Base-by-base conservation (phyloP, 2,797 vertebrate species). In the Pseudopleuronectes americanus region DNA sequence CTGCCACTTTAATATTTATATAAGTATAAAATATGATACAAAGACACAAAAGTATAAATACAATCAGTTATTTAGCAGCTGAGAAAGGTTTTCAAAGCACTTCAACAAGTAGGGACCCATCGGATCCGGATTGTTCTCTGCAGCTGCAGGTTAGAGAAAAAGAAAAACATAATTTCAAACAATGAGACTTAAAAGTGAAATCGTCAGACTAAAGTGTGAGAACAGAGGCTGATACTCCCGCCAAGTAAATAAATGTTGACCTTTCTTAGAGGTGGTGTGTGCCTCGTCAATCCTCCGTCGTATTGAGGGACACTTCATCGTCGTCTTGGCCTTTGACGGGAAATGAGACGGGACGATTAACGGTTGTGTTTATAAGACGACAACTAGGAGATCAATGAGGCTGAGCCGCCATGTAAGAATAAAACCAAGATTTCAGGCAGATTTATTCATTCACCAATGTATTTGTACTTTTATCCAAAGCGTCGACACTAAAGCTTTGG, bases 271-370 rank as follows among this genome's bases (percentile, higher is more conserved):
- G 68, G 73, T 79, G 57, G 79, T 76, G 68, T 94, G 95, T 0
- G 96, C 96, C 72, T 96, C 95, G 64, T 98, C 95, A 76, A 99
- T 91, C 93, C 90, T 96, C 88, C 96, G 86, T 84, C 94, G 95
- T 87, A 99, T 89, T 26, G 94, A 95, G 53, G 96, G 95, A 87
- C 94, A 96, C 92, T 97, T 99, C 91, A 99, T 93, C 88, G 91
- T 93, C 38, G 95, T 95, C 92, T 97, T 99, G 62, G 97, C 98
- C 98, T 99, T 90, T 76, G 51, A 70, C 68, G 67, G 59, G 54
- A 79, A 84, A 74, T 74, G n/a, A 73, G 13, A 83, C 56, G 64
- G 64, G 45, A 58, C 16, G 43, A 64, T 75, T 87, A 56, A 83
- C 63, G 33, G 59, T 17, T 45, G 36, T 57, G 31, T 65, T 62